phyloP scores from a whole-genome alignment of 2,888 invertebrate genomes.

The Lissonota sp. region DNA sequence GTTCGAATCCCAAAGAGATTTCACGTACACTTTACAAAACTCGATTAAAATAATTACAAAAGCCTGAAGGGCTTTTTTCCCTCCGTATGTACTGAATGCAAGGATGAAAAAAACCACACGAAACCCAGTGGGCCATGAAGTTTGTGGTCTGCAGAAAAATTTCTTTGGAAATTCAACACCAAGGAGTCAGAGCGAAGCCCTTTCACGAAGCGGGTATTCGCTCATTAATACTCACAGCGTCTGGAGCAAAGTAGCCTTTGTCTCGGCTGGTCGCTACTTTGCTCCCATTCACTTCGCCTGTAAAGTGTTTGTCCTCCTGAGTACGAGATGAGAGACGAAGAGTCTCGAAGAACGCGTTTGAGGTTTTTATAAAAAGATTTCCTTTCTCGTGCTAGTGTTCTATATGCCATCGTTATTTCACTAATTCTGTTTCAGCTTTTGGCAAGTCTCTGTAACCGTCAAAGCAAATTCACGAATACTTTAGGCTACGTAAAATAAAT shows the following conservation, averaged over 20 bases:
- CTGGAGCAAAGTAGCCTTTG: slow-evolving; percentile 71
- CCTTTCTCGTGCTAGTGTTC: slow-evolving; percentile 22
- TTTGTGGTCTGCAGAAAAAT: slow-evolving; percentile 29
- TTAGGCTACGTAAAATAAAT: background rate
- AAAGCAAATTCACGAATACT: background rate
- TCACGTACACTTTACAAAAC: no score
- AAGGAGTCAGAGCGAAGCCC: slow-evolving; percentile 48
- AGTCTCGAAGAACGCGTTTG: slow-evolving; percentile 63
- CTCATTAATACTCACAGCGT: slow-evolving; percentile 68
- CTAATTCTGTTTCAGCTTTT: slow-evolving; percentile 60
- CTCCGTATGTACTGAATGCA: background rate
- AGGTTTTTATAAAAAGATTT: slow-evolving; percentile 61
- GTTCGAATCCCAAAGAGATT: no score
- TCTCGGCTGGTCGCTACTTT: slow-evolving; percentile 44
- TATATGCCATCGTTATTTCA: slow-evolving; percentile 2
- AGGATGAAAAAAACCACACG: background rate
- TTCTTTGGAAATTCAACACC: slow-evolving; percentile 53
- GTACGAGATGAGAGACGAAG: slow-evolving; percentile 1
- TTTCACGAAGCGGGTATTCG: slow-evolving; percentile 64
- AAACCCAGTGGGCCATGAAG: background rate
- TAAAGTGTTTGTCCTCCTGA: slow-evolving; percentile 8
- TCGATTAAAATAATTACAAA: no score
- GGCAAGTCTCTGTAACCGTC: slow-evolving; percentile 32
- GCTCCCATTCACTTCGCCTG: slow-evolving; percentile 20
- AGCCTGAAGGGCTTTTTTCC: no score